Conservation (phyloP, 1,140 invertebrate species). For the Rhopalosiphum maidis region DNA sequence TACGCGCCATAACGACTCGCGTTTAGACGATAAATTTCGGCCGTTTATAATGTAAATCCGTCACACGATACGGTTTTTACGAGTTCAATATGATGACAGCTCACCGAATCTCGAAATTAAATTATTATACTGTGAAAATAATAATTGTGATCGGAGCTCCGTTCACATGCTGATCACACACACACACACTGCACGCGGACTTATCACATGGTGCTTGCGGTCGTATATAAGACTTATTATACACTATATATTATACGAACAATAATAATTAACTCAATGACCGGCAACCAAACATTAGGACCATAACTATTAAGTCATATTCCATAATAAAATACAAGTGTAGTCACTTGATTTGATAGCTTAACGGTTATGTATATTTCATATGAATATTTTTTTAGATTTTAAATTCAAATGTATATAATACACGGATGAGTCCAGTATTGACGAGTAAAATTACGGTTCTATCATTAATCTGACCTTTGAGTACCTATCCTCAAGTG, state of each 20-base stretch:
- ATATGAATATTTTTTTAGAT: neutral
- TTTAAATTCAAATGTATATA: neutral
- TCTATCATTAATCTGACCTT: conserved; percentile 18
- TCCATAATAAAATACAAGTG: neutral
- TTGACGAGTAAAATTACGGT: neutral
- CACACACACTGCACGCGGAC: neutral
- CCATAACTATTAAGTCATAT: neutral
- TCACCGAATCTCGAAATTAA: conserved; percentile 3
- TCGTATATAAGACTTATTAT: neutral
- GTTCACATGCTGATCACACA: conserved; percentile 20
- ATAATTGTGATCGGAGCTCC: conserved; percentile 15
- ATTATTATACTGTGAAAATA: conserved; percentile 25
- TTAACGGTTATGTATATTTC: neutral
- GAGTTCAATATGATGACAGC: conserved; percentile 44
- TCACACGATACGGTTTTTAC: conserved; percentile 40
- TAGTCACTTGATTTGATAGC: neutral
- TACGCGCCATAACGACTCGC: neutral
- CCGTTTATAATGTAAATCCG: conserved; percentile 46
- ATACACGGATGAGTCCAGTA: neutral
- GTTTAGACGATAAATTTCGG: conserved; percentile 45
- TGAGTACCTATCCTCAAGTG: neutral
- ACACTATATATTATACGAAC: neutral
- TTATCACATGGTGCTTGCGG: neutral
- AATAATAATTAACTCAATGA: conserved; percentile 39
- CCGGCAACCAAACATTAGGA: conserved; percentile 2